Conservation (phyloP, 1,140 invertebrate genomes). For the roundworm (Caenorhabditis elegans) region DNA sequence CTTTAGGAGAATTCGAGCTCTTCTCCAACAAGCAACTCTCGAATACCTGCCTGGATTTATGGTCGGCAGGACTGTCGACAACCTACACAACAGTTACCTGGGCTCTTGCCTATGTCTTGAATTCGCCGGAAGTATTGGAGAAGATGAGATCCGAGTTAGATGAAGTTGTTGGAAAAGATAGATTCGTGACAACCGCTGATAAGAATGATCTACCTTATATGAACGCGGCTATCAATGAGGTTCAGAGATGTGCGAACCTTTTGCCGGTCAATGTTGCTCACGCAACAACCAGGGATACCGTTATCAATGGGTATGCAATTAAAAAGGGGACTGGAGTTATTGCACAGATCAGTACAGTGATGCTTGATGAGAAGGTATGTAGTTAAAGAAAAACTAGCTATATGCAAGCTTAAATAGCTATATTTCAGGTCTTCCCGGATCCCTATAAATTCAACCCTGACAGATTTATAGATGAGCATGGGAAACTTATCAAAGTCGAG, state of each 20-base stretch:
- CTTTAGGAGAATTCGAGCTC: slow-evolving; percentile 18
- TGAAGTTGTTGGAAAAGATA: slow-evolving; percentile 55
- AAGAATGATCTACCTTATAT: slow-evolving; percentile 42
- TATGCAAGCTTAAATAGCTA: background rate
- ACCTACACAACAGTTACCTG: slow-evolving; percentile 67
- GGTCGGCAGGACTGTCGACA: slow-evolving; percentile 68
- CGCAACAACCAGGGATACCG: slow-evolving; percentile 71
- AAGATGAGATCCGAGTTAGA: slow-evolving; percentile 66
- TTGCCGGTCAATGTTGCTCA: slow-evolving; percentile 40
- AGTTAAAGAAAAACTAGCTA: background rate
- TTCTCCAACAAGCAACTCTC: slow-evolving; percentile 30
- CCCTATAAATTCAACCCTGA: slow-evolving; percentile 81
- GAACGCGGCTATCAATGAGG: slow-evolving; percentile 44
- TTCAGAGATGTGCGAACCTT: slow-evolving; percentile 47
- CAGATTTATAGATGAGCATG: slow-evolving; percentile 78
- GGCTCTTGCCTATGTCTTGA: slow-evolving; percentile 67
- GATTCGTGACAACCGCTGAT: slow-evolving; percentile 59
- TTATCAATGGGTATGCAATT: slow-evolving; percentile 72
- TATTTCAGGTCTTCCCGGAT: slow-evolving; percentile 73
- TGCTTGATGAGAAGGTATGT: slow-evolving; percentile 76
- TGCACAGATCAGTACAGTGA: slow-evolving; percentile 80
- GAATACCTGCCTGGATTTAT: slow-evolving; percentile 56
- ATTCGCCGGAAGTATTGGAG: slow-evolving; percentile 62
- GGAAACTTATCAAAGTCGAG: slow-evolving; percentile 73
- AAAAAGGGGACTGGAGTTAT: slow-evolving; percentile 76